Base-by-base conservation (phyloP, 2,797 vertebrate genomes). In the Gambelia wislizenii region DNA sequence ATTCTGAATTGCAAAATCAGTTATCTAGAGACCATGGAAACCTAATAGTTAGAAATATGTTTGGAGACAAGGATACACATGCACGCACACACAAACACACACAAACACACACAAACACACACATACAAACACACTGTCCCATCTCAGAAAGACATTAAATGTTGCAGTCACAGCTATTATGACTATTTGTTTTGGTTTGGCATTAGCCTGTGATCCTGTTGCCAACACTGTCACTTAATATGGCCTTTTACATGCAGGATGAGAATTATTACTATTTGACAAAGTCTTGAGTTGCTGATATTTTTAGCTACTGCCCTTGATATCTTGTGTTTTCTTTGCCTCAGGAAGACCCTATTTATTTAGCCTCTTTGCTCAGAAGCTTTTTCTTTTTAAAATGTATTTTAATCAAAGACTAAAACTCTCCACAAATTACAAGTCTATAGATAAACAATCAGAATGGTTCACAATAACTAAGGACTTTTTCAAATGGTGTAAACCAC, bases 1-100 rank as follows among this genome's bases (percentile, higher is more conserved):
- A 39, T 83, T 89, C 75, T 87, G 44, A 89, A 87, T 83, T 91
- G 90, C 84, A 92, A 84, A 94, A 54, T 85, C 93, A 78, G 76
- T 92, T 94, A 88, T 82, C 82, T 54, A 86, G 85, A 79, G n/a
- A 27, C 56, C 39, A 54, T 67, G 87, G 87, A 80, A 87, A 90
- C 88, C 84, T 70, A 88, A 59, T 92, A 91, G 59, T 76, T 83
- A 0, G 64, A 81, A 86, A 74, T 84, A 16, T 22, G 14, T 77
- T 94, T 47, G 0, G 13, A 86, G 36, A 82, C 12, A 64, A 82
- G 49, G 47, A 72, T 42, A 52, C 83, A 0, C 36, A 9, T 25
- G n/a, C n/a, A n/a, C n/a, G n/a, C n/a, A n/a, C n/a, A n/a, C n/a
- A n/a, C n/a, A n/a, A n/a, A n/a, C n/a, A n/a, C n/a, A n/a, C n/a